phyloP scores from a whole-genome alignment of 35 echinoderm and acorn worm genomes.

The Hemicentrotus pulcherrimus region DNA sequence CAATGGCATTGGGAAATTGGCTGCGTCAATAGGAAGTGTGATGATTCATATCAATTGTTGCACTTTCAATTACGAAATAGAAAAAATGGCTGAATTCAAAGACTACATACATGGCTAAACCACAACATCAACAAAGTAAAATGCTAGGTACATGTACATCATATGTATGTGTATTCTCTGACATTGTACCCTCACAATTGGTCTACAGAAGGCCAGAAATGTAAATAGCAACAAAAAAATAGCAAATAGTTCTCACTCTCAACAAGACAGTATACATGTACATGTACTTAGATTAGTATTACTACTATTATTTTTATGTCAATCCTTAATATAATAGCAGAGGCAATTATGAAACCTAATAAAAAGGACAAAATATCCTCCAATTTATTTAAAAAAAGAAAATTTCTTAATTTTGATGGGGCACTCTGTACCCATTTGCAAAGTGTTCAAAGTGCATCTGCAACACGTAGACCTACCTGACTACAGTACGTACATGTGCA shows the following conservation, averaged over 20 bases:
- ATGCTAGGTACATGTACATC: background rate
- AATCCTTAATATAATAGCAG: too few species aligned
- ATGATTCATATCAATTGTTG: background rate
- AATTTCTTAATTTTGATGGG: background rate
- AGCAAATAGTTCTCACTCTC: background rate
- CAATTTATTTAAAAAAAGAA: too few species aligned
- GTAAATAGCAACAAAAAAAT: background rate
- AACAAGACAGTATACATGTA: too few species aligned
- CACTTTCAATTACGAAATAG: background rate
- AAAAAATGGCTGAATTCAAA: background rate
- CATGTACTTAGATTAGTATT: too few species aligned
- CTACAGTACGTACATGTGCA: background rate
- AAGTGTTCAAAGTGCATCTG: background rate
- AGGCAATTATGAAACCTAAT: too few species aligned
- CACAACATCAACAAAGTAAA: background rate
- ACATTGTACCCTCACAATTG: background rate
- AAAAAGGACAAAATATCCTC: too few species aligned
- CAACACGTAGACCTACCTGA: background rate
- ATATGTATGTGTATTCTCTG: background rate
- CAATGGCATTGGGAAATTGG: background rate
- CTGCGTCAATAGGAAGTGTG: background rate
- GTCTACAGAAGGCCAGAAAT: background rate
- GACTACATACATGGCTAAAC: background rate
- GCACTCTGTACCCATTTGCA: background rate
- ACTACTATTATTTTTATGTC: too few species aligned